Base-by-base conservation (phyloP, 2,797 vertebrate genomes). In the Leptoclinus maculatus region DNA sequence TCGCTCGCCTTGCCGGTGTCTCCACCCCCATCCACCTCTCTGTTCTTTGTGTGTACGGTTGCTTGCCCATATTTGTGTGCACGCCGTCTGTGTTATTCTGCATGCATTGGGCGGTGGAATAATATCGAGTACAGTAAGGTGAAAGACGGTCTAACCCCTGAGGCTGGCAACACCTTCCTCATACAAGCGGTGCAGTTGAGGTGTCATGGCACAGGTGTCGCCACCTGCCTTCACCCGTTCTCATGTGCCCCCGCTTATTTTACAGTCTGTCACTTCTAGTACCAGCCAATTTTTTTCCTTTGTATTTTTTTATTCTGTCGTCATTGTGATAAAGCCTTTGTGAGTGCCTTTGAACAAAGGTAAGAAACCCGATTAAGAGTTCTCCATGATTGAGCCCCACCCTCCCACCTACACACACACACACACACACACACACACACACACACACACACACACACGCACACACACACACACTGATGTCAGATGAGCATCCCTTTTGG, bases 91-190 rank as follows among this genome's bases (percentile, higher is more conserved):
- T 74, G 69, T 82, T 70, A 23, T 41, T 74, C 43, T 63, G 65
- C 58, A 68, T 78, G 71, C 49, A 39, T n/a, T 41, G 66, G 72
- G 69, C 11, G 74, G 79, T 82, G 83, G 87, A 91, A 87, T 84
- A 79, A 82, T 82, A 83, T 84, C 51, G 53, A 47, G 83, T 87
- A 84, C 83, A 86, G 84, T 75, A 75, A 78, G 68, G 83, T 85
- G 82, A 78, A 90, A 85, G 81, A 75, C 58, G 10, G 83, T 87
- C 85, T 88, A 88, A 76, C 71, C 83, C 87, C 77, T 41, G 59
- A 76, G 88, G 92, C 83, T 73, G 74, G 76, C 76, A 86, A 86
- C 89, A 90, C 88, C 91, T 91, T 89, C 82, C 75, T 84, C 65
- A 25, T 51, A 38, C 86, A 79, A 73, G 82, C 81, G 80, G 85